Base-by-base conservation (phyloP, 2,797 vertebrate genomes). In the Gambusia yucatana region DNA sequence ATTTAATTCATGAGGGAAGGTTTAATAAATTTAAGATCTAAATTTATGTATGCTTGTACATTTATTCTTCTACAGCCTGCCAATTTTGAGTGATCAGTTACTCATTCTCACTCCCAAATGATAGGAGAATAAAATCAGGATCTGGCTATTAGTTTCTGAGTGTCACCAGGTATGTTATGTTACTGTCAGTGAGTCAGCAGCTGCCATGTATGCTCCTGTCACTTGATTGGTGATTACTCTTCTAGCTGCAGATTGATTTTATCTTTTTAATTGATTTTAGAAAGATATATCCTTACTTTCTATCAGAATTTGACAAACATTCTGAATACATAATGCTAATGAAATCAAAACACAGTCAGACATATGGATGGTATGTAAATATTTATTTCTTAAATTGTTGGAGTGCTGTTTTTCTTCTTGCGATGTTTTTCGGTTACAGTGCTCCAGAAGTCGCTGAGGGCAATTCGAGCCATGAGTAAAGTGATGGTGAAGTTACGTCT, bases 401-500 rank as follows among this genome's bases (percentile, higher is more conserved):
- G 63, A 11, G 84, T 3, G 76, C 44, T 20, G 44, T 13, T n/a
- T 30, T 82, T 92, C 72, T 47, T 89, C 8, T 77, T 84, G 79
- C 77, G 90, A 52, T 36, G 82, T 83, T 89, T 94, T 79, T 84
- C 76, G 0, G 86, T 83, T 43, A 97, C 86, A 52, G 81, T 94
- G 83, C 48, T 96, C 97, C 97, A 97, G 36, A 92, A 74, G 88
- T 91, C 96, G 55, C 73, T 81, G 73, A 99, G 57, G 47, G 94
- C 88, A 72, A 98, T 97, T 89, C 91, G 95, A 73, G 95, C 97
- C 98, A 99, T 98, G 78, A 98, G 95, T 78, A 97, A 90, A 0
- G 98, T 99, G 93, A 99, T 98, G 84, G 93, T 94, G 89, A 99
- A 96, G 89, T 99, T 99, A n/a, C 92, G 96, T 84, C 91, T 95